Evolutionary conservation across 2,888 invertebrate species (phyloP).

Genomic region (Clistopyga incitator): DNA sequence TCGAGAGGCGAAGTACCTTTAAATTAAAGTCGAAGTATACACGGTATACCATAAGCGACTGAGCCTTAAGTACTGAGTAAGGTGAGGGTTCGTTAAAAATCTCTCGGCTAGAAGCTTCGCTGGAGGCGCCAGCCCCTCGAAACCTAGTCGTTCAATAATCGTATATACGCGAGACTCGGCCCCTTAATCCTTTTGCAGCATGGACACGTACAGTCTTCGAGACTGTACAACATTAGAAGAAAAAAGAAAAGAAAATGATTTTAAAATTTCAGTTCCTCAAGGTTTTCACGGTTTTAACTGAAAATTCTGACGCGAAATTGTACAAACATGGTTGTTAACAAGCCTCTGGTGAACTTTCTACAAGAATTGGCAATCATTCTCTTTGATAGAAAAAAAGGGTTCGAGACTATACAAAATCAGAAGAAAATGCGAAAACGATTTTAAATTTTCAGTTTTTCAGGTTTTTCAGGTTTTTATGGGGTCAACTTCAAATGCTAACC

Average conservation of each 20-base stretch:
- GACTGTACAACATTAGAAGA: not conserved
- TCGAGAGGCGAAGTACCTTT: conserved; percentile 48
- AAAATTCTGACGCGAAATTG: no score
- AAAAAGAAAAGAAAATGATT: not conserved
- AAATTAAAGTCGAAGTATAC: conserved; percentile 43
- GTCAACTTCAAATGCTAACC: no score
- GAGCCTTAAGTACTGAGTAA: conserved; percentile 14
- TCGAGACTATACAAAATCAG: not conserved
- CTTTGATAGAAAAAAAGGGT: no score
- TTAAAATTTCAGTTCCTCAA: no score
- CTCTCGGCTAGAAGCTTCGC: not conserved
- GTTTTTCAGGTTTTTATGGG: no score
- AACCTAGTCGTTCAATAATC: conserved; percentile 15
- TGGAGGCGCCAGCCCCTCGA: not conserved
- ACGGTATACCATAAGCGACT: conserved; percentile 13
- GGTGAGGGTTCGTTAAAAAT: conserved; percentile 44
- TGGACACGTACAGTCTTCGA: not conserved
- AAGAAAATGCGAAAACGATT: not conserved
- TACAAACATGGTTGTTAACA: no score
- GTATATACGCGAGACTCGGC: conserved; percentile 9
- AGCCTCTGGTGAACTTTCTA: no score
- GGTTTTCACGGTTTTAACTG: no score
- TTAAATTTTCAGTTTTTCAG: no score
- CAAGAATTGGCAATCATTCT: no score
- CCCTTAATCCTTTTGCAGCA: not conserved